Conservation (phyloP, 2,797 vertebrate genomes). For the Petrocephalus schoutedeni region DNA sequence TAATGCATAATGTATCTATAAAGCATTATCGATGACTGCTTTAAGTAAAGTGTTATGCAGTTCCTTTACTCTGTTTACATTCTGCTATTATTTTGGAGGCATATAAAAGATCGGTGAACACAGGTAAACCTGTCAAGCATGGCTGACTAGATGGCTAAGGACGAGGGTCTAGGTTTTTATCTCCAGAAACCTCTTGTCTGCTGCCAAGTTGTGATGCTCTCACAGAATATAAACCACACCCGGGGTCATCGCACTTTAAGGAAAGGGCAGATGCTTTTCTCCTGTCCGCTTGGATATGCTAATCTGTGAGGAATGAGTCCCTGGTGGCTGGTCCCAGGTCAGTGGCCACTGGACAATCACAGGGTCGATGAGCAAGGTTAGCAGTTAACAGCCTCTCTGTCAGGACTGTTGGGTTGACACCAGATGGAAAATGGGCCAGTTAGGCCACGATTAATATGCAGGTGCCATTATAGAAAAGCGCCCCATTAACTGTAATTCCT, state of each 20-base stretch:
- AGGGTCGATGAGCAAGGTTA: background rate
- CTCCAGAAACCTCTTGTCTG: background rate
- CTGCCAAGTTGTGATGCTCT: background rate
- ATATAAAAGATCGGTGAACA: too few relatives aligned
- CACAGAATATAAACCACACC: background rate
- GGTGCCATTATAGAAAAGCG: background rate
- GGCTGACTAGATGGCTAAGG: background rate
- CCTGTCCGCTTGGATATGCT: background rate
- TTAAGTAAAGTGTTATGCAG: too few relatives aligned
- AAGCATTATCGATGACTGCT: too few relatives aligned
- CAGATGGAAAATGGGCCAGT: conserved; percentile 11
- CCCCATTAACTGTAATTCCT: background rate
- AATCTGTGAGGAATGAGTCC: background rate
- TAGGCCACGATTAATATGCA: background rate
- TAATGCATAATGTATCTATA: too few relatives aligned
- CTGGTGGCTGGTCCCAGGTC: background rate
- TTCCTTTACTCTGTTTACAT: background rate
- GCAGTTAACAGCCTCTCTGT: background rate
- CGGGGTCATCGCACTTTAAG: background rate
- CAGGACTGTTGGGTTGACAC: background rate
- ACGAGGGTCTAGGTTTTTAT: background rate
- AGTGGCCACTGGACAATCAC: background rate
- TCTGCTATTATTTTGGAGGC: too few relatives aligned
- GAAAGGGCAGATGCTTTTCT: background rate
- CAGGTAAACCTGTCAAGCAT: too few relatives aligned